phyloP scores from a whole-genome alignment of 2,113 vertebrate genomes.

The Prolemur simus region DNA sequence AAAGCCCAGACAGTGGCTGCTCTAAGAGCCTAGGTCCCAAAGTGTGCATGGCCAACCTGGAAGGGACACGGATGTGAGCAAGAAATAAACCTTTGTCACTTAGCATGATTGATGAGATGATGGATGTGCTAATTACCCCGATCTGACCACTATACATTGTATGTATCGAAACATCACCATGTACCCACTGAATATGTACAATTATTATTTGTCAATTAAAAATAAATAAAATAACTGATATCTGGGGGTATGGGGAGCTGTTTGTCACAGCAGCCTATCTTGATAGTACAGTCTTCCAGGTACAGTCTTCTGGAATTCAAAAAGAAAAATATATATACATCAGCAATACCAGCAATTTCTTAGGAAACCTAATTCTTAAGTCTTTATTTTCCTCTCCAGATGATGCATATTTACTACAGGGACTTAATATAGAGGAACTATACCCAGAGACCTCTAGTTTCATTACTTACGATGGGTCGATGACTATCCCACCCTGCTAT shows the following conservation, averaged over 20 bases:
- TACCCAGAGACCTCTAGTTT: conserved; percentile 98
- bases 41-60: neutral
- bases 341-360: neutral
- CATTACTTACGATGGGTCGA: conserved; percentile 98
- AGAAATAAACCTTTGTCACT: neutral
- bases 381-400: conserved; percentile 84
- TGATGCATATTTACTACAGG: conserved; percentile 97
- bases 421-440: conserved; percentile 97
- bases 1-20: neutral
- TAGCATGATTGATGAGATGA: neutral
- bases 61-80: neutral
- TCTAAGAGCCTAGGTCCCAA: neutral
- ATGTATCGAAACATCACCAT: no score
- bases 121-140: no score
- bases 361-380: conserved; percentile 26
- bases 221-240: neutral
- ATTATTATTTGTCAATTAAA: neutral
- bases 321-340: neutral
- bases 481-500: conserved; percentile 98
- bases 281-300: neutral
- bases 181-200: no score
- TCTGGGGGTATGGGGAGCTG: neutral
- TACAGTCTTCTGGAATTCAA: neutral
- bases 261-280: neutral
- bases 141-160: no score